These are phyloP conservation scores for Tipula vernalis DNA, from an alignment of 2,888 invertebrate genomes.

Conservation along the genomic window DNA sequence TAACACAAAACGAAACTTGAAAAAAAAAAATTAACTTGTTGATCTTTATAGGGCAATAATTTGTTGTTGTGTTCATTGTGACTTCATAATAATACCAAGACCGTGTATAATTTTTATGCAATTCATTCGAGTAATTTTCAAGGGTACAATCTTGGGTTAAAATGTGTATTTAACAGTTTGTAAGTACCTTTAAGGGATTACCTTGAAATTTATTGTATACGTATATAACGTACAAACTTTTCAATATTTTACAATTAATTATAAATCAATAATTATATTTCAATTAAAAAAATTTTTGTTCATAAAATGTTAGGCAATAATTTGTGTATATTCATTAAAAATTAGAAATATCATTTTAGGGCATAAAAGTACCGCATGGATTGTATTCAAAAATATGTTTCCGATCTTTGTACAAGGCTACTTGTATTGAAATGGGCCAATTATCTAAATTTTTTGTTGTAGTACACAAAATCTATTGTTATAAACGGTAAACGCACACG, in stretches of 20 bases:
- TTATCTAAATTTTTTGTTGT: not conserved
- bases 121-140: not conserved
- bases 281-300: not conserved
- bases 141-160: not conserved
- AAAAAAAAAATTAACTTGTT: not conserved
- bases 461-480: not conserved
- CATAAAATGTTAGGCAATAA: not conserved
- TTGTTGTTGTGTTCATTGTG: not conserved
- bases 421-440: not conserved
- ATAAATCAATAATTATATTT: not conserved
- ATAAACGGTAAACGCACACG: not conserved
- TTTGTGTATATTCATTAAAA: not conserved
- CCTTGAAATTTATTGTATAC: not conserved
- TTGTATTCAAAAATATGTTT: not conserved
- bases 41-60: not conserved
- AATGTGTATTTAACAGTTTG: not conserved
- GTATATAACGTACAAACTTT: not conserved
- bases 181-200: conserved; percentile 4
- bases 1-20: not conserved
- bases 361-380: not conserved
- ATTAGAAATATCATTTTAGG: not conserved
- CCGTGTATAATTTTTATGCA: not conserved
- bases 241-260: not conserved
- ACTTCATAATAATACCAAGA: not conserved
- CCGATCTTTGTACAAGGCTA: not conserved